These are phyloP conservation scores for Phoeniculus purpureus DNA, from an alignment of 2,797 vertebrate species.

Conservation along the genomic window DNA sequence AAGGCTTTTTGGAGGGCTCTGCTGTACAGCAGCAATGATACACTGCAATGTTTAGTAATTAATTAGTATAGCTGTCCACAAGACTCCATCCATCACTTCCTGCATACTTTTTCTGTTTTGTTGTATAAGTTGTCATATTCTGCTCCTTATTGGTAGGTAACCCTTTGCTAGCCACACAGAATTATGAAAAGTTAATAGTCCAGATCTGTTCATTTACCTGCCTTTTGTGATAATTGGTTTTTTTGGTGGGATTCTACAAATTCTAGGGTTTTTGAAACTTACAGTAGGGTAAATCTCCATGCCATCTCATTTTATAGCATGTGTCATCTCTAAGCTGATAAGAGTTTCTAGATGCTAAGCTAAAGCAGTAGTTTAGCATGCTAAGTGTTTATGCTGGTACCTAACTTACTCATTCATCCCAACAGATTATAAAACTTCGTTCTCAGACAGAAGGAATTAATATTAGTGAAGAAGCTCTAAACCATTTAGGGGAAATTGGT, in stretches of 20 bases:
- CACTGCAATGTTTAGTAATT: neutral
- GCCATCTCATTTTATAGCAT: neutral
- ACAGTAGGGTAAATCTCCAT: neutral
- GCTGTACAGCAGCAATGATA: neutral
- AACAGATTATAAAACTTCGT: slow-evolving; percentile 96
- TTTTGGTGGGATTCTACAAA: neutral
- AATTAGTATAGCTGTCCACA: neutral
- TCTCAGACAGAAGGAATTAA: slow-evolving; percentile 95
- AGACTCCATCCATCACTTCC: neutral
- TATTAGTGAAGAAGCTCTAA: slow-evolving; percentile 92
- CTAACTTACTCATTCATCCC: slow-evolving; percentile 20
- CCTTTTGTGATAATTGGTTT: neutral
- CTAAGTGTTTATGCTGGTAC: neutral
- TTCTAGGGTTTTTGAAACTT: neutral
- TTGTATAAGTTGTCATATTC: neutral
- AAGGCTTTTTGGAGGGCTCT: neutral
- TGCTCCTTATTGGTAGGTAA: neutral
- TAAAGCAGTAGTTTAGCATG: neutral
- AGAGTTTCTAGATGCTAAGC: neutral
- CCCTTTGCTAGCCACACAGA: neutral
- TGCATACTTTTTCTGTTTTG: neutral
- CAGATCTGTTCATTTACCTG: neutral
- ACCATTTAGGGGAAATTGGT: slow-evolving; percentile 94
- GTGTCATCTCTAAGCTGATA: neutral
- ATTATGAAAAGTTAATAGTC: neutral